A percentile compares a stretch with the other conserved stretches of the same genome.
These are phyloP conservation scores for Tychaedon coryphoeus DNA, from an alignment of 2,113 vertebrate genomes.

Conservation along the genomic window DNA sequence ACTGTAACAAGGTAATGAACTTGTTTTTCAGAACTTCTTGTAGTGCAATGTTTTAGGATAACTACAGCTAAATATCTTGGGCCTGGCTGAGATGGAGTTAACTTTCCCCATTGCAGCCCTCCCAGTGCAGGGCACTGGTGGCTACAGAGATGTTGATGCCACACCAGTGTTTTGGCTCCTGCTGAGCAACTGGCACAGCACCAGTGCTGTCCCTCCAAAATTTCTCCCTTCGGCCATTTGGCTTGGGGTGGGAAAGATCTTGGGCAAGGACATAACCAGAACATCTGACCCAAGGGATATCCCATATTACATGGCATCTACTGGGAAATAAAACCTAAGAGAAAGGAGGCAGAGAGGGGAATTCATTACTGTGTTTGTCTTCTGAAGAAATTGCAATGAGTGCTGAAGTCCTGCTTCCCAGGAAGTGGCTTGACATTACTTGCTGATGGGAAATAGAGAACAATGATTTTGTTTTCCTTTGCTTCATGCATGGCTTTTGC, in stretches of 20 bases:
- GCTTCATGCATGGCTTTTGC: too few species aligned
- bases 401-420: background rate
- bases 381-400: accelerated
- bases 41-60: background rate
- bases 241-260: background rate
- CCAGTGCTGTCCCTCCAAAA: accelerated
- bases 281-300: background rate
- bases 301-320: background rate
- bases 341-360: background rate
- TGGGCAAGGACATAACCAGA: too few species aligned
- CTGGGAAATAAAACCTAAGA: background rate
- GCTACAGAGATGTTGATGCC: background rate
- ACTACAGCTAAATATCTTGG: background rate
- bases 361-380: background rate
- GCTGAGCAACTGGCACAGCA: background rate
- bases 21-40: background rate
- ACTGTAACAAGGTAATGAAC: background rate
- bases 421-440: background rate
- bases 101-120: background rate
- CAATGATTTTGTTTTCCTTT: background rate
- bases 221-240: background rate
- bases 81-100: background rate
- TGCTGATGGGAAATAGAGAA: background rate
- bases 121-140: background rate
- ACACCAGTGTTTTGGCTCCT: background rate